Evolutionary conservation across 2,113 vertebrate species (phyloP).

Genomic region (human (Homo sapiens)): DNA sequence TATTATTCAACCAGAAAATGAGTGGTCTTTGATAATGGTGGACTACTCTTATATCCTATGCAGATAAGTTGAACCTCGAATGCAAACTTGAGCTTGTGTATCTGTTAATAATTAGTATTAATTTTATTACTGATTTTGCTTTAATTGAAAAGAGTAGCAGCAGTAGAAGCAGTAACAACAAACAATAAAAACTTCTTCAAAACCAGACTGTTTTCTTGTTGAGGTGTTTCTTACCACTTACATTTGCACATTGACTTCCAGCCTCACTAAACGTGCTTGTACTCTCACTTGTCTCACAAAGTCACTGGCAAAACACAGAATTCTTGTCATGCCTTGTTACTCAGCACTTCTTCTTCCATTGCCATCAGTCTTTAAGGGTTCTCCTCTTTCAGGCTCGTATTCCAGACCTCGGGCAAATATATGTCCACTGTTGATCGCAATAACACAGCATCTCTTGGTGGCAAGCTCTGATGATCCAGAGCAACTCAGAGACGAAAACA

Average conservation of each 20-base stretch:
- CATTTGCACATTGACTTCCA: background rate
- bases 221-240: background rate
- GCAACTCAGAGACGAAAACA: background rate
- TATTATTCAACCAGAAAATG: slow-evolving; percentile 30
- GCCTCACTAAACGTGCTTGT: background rate
- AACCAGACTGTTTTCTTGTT: background rate
- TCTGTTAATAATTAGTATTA: background rate
- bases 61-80: background rate
- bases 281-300: background rate
- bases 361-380: background rate
- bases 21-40: background rate
- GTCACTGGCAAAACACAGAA: background rate
- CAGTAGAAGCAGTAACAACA: background rate
- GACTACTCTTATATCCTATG: background rate
- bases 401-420: background rate
- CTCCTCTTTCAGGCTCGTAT: fast-evolving
- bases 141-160: background rate
- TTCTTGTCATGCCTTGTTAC: background rate
- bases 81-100: background rate
- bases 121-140: slow-evolving; percentile 20
- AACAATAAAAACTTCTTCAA: background rate
- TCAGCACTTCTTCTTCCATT: background rate
- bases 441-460: background rate
- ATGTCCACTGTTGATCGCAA: background rate
- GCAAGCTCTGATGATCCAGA: background rate